Evolutionary conservation across 2,888 invertebrate species (phyloP).

Genomic region (Aelia acuminata): DNA sequence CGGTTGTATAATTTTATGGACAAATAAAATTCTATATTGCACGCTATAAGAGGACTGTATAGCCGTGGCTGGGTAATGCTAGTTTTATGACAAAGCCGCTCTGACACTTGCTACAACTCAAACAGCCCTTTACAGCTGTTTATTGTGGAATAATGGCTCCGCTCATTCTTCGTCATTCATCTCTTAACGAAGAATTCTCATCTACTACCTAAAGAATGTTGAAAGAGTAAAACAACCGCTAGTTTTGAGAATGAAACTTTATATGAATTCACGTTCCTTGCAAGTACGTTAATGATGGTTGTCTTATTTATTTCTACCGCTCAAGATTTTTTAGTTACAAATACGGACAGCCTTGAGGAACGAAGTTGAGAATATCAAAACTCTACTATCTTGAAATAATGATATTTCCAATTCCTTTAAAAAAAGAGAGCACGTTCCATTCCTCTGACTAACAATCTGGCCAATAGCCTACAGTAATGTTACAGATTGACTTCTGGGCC

Average conservation of each 20-base stretch:
- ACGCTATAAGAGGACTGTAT: neutral
- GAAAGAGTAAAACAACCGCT: neutral
- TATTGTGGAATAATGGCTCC: neutral
- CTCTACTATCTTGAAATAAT: too few species aligned
- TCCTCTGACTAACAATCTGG: too few species aligned
- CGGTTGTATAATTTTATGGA: conserved; percentile 21
- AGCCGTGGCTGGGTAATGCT: neutral
- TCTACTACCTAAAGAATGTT: neutral
- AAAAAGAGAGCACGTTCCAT: too few species aligned
- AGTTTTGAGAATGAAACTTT: neutral
- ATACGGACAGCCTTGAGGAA: too few species aligned
- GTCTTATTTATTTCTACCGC: too few species aligned
- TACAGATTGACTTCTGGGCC: too few species aligned
- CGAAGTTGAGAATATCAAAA: too few species aligned
- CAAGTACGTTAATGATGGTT: too few species aligned
- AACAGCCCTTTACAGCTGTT: conserved; percentile 5
- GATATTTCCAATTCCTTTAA: too few species aligned
- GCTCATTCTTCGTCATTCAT: neutral
- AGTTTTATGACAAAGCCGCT: conserved; percentile 8
- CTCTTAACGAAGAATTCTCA: neutral
- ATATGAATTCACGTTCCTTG: too few species aligned
- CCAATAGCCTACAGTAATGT: too few species aligned
- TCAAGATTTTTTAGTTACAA: too few species aligned
- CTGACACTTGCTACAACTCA: conserved; percentile 29
- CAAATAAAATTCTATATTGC: conserved; percentile 18